These are phyloP conservation scores for Silvanus unidentatus DNA, from an alignment of 2,888 invertebrate genomes.

Conservation along the genomic window DNA sequence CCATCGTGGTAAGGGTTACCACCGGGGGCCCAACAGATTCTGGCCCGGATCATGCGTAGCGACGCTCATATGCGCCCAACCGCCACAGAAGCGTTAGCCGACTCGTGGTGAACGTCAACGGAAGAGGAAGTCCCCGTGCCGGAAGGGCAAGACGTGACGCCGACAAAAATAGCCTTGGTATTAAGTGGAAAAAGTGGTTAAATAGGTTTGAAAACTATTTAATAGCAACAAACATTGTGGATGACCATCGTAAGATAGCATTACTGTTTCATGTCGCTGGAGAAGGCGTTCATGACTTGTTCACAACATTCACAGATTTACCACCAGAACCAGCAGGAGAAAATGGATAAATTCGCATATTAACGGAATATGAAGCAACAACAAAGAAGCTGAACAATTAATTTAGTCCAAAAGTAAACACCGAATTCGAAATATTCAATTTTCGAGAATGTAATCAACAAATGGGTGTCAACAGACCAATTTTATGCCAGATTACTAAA, in stretches of 20 bases:
- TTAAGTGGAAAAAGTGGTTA: slow-evolving; percentile 2
- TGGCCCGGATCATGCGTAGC: no score
- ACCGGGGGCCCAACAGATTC: no score
- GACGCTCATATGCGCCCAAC: no score
- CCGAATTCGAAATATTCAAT: slow-evolving; percentile 1
- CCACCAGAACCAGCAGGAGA: no score
- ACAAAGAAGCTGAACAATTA: neutral
- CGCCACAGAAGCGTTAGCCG: no score
- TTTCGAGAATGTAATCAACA: neutral
- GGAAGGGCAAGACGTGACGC: no score
- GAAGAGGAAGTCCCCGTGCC: no score
- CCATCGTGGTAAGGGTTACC: no score
- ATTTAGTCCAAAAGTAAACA: slow-evolving; percentile 1
- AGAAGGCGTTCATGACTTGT: neutral
- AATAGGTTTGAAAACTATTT: neutral
- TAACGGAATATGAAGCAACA: no score
- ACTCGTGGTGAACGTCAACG: no score
- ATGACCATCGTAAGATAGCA: neutral
- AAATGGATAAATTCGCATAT: no score
- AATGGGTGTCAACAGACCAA: neutral
- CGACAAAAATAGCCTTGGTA: neutral
- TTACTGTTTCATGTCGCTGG: neutral
- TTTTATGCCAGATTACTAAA: slow-evolving; percentile 3
- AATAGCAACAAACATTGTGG: neutral
- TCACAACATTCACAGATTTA: neutral